Conservation (phyloP, 2,113 vertebrate genomes). For the Coregonus clupeaformis region DNA sequence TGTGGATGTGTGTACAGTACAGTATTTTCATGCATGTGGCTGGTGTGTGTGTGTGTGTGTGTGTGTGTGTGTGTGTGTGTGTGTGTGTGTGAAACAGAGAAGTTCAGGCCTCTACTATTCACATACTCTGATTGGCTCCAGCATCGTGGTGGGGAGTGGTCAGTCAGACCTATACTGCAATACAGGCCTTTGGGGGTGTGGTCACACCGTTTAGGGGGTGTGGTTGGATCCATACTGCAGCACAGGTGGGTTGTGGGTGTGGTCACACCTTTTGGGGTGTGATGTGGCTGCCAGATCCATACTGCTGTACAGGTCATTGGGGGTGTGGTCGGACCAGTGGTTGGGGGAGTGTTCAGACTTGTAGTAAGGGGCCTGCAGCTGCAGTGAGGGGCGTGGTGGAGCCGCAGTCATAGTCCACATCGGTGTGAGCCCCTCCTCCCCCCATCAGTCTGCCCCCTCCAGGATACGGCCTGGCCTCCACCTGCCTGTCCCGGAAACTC, state of each 20-base stretch:
- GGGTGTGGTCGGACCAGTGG: constrained; percentile 1
- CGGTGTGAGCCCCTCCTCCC: constrained; percentile 76
- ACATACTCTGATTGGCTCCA: constrained; percentile 20
- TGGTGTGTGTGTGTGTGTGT: constrained; percentile 30
- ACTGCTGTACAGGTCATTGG: neutral
- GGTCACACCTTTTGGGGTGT: neutral
- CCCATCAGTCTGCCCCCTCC: constrained; percentile 76
- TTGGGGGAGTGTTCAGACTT: constrained; percentile 65
- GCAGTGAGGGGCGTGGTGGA: constrained; percentile 85
- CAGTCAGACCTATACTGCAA: neutral
- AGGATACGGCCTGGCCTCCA: constrained; percentile 74
- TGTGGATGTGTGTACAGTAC: constrained; percentile 31
- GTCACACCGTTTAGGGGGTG: no score
- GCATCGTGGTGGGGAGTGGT: constrained; percentile 3
- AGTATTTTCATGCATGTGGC: constrained; percentile 20
- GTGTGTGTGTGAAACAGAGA: neutral
- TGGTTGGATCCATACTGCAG: no score
- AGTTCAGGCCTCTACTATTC: neutral
- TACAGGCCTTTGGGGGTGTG: neutral
- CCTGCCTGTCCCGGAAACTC: constrained; percentile 95
- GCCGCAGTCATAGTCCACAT: constrained; percentile 89
- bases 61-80: no score
- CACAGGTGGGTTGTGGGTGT: neutral
- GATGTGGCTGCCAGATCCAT: neutral
- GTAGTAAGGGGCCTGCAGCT: constrained; percentile 81